Evolutionary conservation across 2,888 invertebrate genomes (phyloP).

Genomic region (Drosophila picticornis): DNA sequence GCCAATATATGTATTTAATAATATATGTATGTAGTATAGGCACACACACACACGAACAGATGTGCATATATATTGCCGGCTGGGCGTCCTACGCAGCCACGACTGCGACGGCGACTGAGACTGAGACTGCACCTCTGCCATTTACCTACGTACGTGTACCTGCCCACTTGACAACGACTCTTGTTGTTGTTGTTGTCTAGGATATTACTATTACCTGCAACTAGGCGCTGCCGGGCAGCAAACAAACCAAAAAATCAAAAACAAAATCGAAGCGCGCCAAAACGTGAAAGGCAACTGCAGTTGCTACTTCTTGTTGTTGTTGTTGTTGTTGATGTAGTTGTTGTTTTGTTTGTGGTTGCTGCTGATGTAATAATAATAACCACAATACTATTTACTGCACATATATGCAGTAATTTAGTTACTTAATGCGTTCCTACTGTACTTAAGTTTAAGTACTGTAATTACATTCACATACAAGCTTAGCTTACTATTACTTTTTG

Average conservation of each 20-base stretch:
- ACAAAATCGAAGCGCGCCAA: conserved; percentile 66
- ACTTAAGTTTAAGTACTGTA: conserved; percentile 6
- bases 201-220: conserved; percentile 69
- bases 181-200: conserved; percentile 54
- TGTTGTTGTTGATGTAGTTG: conserved; percentile 4
- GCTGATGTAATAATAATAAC: conserved; percentile 58
- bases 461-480: conserved; percentile 1
- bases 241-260: conserved; percentile 37
- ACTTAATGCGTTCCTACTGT: conserved; percentile 15
- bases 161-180: conserved; percentile 71
- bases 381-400: conserved; percentile 49
- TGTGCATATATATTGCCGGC: conserved; percentile 40
- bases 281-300: conserved; percentile 10
- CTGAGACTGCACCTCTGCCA: conserved; percentile 18
- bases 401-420: conserved; percentile 7
- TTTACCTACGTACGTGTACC: conserved; percentile 49
- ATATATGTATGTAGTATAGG: background rate
- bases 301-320: background rate
- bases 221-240: conserved; percentile 34
- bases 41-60: background rate
- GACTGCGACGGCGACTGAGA: conserved; percentile 22
- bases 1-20: conserved; percentile 57
- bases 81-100: conserved; percentile 70
- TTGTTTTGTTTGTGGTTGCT: conserved; percentile 10
- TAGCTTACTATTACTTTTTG: background rate